Conservation (phyloP, 2,113 vertebrate genomes). For the Ictidomys tridecemlineatus region DNA sequence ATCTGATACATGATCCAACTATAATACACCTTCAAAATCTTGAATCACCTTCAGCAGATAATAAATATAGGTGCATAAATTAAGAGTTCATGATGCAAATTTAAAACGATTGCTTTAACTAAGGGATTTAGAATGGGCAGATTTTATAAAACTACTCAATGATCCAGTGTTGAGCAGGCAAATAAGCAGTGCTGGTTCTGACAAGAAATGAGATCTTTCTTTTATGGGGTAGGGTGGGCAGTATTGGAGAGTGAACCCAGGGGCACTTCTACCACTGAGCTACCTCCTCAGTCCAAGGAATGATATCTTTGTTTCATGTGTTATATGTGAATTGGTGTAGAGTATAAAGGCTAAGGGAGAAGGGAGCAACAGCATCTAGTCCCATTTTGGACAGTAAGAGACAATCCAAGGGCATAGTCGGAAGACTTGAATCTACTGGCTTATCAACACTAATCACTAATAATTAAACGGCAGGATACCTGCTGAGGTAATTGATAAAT, state of each 20-base stretch:
- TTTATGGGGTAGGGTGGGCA: too few species aligned
- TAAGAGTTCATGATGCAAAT: slow-evolving; percentile 28
- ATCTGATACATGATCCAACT: slow-evolving; percentile 13
- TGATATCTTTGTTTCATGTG: not conserved
- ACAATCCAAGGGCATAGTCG: slow-evolving; percentile 76
- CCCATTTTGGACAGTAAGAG: slow-evolving; percentile 67
- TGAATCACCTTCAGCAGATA: slow-evolving; percentile 53
- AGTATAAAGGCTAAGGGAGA: not conserved
- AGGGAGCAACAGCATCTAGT: not conserved
- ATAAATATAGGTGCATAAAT: not conserved
- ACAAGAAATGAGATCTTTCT: slow-evolving; percentile 46
- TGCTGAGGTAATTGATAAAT: slow-evolving; percentile 83
- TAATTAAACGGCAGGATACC: slow-evolving; percentile 83
- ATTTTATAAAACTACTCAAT: slow-evolving; percentile 70
- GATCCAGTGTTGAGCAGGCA: not conserved
- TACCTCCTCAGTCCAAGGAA: not conserved
- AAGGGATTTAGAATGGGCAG: slow-evolving; percentile 32
- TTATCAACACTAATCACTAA: slow-evolving; percentile 74
- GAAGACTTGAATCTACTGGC: slow-evolving; percentile 70
- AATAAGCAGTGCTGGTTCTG: slow-evolving; percentile 47
- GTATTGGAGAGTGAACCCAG: too few species aligned
- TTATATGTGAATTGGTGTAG: not conserved
- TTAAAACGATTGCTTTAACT: slow-evolving; percentile 44
- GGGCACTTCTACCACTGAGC: too few species aligned
- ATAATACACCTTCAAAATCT: slow-evolving; percentile 11